Base-by-base conservation (phyloP, 2,113 vertebrate species). In the Siniperca chuatsi region DNA sequence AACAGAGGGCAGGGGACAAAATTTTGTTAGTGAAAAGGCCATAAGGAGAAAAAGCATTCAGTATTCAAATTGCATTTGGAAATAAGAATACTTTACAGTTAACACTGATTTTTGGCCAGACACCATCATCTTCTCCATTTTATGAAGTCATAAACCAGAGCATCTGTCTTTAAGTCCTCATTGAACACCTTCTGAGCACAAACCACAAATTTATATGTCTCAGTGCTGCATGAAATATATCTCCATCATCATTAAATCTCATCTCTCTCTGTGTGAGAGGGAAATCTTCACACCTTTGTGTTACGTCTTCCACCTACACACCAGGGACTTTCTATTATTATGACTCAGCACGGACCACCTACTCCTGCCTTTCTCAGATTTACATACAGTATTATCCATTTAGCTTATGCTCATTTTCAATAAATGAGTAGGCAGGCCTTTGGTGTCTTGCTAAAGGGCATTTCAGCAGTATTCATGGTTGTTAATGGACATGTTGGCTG, bases 181-280 rank as follows among this genome's bases (percentile, higher is more conserved):
- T 16, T 42, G 15, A 82, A 78, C 71, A 67, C 13, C 54, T 69
- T 76, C 48, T 65, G 35, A 86, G 60, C 50, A 25, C 35, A 79
- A 74, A 48, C 13, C 18, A 54, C 44, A 64, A 18, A 44, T 87
- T 82, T 83, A 55, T 25, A 72, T 75, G 81, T 77, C 35, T 71
- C 29, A 42, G n/a, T 62, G 50, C 69, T 25, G 58, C 75, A 42
- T 52, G 61, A 48, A 68, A 18, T 62, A 35, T 48, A 25, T 76
- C 50, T 82, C 44, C 52, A 71, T 81, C 55, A 50, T 71, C 79
- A 76, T 85, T 81, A 83, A 72, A 67, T 54, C 46, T 64, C 40
- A 15, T 46, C 61, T 74, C 55, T 55, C 11, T 35, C 25, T 12
- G 6, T 35, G 8, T 61, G 66, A 62, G 57, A 50, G 48, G 35